Evolutionary conservation across 1,140 invertebrate species (phyloP).

Genomic region (Nilaparvata lugens): DNA sequence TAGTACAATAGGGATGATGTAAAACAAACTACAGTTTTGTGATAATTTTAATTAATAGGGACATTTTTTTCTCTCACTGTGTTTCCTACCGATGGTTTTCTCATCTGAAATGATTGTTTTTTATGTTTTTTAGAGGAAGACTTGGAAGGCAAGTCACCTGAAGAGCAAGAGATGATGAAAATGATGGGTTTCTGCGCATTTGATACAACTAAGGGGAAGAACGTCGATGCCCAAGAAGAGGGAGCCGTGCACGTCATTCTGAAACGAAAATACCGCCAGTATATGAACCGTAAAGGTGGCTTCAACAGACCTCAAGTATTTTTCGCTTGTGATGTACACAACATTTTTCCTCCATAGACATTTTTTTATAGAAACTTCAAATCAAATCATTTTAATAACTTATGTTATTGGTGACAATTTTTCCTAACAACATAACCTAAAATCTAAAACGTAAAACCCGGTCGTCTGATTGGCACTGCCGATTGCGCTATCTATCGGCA

Average conservation of each 20-base stretch:
- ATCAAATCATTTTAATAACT: too few species aligned
- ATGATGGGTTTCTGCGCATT: conserved; percentile 95
- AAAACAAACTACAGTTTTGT: conserved; percentile 20
- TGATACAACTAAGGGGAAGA: conserved; percentile 90
- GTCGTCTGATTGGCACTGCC: too few species aligned
- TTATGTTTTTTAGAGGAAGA: conserved; percentile 47
- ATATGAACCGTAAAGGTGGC: conserved; percentile 98
- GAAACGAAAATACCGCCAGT: conserved; percentile 95
- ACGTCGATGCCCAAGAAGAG: conserved; percentile 87
- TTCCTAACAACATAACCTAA: too few species aligned
- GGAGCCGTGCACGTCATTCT: conserved; percentile 90
- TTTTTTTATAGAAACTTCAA: too few species aligned
- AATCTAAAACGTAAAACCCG: too few species aligned
- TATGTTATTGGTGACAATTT: too few species aligned
- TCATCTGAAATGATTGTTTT: too few species aligned
- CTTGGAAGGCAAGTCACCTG: conserved; percentile 70
- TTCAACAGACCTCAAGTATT: conserved; percentile 97
- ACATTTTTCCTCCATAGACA: too few species aligned
- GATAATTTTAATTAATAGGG: neutral
- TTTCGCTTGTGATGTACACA: too few species aligned
- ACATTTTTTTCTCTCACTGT: neutral
- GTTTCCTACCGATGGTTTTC: conserved; percentile 5
- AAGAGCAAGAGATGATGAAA: conserved; percentile 94
- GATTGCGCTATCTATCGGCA: too few species aligned
- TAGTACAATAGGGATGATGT: too few species aligned